Percentiles rank a stretch among this genome's conserved stretches.
phyloP scores from a whole-genome alignment of 1,140 invertebrate species.

The Melanaphis sacchari region DNA sequence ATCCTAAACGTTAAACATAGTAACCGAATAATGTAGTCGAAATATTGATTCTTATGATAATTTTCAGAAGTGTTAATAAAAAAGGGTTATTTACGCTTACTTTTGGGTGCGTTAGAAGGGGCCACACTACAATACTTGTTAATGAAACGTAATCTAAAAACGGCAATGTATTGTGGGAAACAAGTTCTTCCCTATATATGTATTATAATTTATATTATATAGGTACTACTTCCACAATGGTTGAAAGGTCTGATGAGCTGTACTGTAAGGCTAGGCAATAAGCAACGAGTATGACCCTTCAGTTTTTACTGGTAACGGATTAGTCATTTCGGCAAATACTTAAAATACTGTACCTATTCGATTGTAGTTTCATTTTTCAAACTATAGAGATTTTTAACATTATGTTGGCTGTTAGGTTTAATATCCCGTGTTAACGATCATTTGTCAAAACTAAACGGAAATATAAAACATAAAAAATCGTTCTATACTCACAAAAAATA shows the following conservation, averaged over 20 bases:
- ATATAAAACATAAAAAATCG: constrained; percentile 25
- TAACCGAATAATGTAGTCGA: background rate
- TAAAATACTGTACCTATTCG: background rate
- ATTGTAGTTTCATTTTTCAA: background rate
- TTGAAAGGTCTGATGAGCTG: background rate
- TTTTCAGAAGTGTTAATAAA: background rate
- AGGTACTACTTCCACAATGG: constrained; percentile 18
- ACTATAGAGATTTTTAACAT: background rate
- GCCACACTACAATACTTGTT: constrained; percentile 30
- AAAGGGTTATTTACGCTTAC: background rate
- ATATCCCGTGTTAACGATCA: constrained; percentile 2
- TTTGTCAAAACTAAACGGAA: constrained; percentile 24
- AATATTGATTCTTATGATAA: background rate
- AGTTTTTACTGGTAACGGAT: background rate
- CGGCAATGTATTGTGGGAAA: constrained; percentile 3
- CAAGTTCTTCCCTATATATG: constrained; percentile 18
- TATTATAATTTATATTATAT: too few species aligned
- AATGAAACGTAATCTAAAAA: constrained; percentile 49
- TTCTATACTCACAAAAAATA: background rate
- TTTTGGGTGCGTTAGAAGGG: constrained; percentile 23
- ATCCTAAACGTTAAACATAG: background rate
- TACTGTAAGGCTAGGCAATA: background rate
- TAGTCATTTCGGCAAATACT: background rate
- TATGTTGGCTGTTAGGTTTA: background rate
- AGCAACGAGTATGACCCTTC: background rate